These are phyloP conservation scores for human DNA, from an alignment of 2,113 vertebrate species.

Conservation along the genomic window GRCh38 chr6:122351501-122352000, in stretches of 20 bases:
- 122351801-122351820: constrained; percentile 16
- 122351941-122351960: constrained; percentile 10
- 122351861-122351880: constrained; percentile 38
- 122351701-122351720: constrained; percentile 50
- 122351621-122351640: constrained; percentile 52
- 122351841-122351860: background rate
- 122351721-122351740: constrained; percentile 38
- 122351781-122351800: background rate
- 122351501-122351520: constrained; percentile 50
- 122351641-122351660: constrained; percentile 56
- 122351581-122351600: background rate
- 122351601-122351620: constrained; percentile 53
- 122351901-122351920: background rate
- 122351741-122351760: constrained; percentile 60
- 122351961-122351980: background rate
- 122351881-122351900: constrained; percentile 19
- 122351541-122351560: background rate
- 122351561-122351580: background rate
- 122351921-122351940: background rate
- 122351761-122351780: background rate
- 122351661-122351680: constrained; percentile 56
- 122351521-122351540: background rate
- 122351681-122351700: constrained; percentile 65
- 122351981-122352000: background rate
- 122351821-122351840: background rate